Conservation (phyloP, 2,113 vertebrate genomes). For the Brachionichthys hirsutus region DNA sequence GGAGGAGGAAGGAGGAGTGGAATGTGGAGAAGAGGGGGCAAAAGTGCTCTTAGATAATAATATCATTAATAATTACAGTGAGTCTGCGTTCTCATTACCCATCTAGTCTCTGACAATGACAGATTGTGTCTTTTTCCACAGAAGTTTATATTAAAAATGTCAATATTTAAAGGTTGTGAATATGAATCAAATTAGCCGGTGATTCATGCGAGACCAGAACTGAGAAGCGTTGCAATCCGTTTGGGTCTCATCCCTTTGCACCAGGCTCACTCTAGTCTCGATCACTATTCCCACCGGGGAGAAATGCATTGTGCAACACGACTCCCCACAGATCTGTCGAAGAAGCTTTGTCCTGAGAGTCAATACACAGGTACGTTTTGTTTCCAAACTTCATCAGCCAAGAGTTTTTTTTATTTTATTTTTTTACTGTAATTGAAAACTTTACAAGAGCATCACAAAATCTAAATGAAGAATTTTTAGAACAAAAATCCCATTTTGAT, state of each 20-base stretch:
- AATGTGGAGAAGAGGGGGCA: conserved; percentile 12
- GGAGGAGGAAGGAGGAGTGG: conserved; percentile 18
- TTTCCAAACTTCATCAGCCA: conserved; percentile 36
- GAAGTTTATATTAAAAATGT: conserved; percentile 18
- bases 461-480: too few relatives aligned
- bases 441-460: neutral
- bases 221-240: conserved; percentile 41
- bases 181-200: conserved; percentile 3
- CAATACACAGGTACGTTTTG: conserved; percentile 47
- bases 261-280: conserved; percentile 66
- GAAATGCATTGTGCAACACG: conserved; percentile 43
- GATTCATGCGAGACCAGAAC: conserved; percentile 38
- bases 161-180: conserved; percentile 30
- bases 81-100: conserved; percentile 42
- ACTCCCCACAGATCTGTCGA: conserved; percentile 30
- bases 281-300: conserved; percentile 33
- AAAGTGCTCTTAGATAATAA: conserved; percentile 44
- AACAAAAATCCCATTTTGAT: too few relatives aligned
- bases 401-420: too few relatives aligned
- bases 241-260: conserved; percentile 42
- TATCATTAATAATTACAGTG: conserved; percentile 48
- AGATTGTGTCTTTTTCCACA: conserved; percentile 5
- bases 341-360: conserved; percentile 37
- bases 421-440: conserved; percentile 13
- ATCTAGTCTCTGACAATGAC: conserved; percentile 19